phyloP scores from a whole-genome alignment of 2,888 invertebrate species.

The Helobdella robusta region DNA sequence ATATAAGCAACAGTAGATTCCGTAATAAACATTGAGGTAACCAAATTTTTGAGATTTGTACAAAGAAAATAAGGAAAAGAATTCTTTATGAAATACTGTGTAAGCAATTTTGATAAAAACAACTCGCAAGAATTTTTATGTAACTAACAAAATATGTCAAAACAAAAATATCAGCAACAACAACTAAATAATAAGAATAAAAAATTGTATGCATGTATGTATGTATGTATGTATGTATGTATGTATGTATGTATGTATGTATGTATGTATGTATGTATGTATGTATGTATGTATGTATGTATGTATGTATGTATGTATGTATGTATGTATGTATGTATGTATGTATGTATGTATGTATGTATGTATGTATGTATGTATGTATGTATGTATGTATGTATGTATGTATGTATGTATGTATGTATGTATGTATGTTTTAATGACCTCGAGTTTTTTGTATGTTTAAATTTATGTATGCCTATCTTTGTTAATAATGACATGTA shows the following conservation, averaged over 20 bases:
- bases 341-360: background rate
- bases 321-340: slow-evolving; percentile 2
- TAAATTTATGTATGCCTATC: background rate
- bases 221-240: slow-evolving; percentile 6
- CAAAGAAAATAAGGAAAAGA: too few relatives aligned
- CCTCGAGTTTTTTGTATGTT: too few relatives aligned
- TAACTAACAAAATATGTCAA: too few relatives aligned
- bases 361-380: background rate
- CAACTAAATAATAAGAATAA: too few relatives aligned
- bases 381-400: background rate
- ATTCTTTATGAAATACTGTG: too few relatives aligned
- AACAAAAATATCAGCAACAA: too few relatives aligned
- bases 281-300: background rate
- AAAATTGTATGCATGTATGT: too few relatives aligned
- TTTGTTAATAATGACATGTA: background rate
- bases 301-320: background rate
- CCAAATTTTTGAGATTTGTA: too few relatives aligned
- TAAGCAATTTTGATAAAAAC: too few relatives aligned
- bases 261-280: slow-evolving; percentile 15
- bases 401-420: background rate
- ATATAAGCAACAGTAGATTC: too few relatives aligned
- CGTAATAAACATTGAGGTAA: too few relatives aligned
- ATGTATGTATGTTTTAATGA: slow-evolving; percentile 14
- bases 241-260: slow-evolving; percentile 16
- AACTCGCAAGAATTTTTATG: too few relatives aligned